A percentile compares a stretch with the other conserved stretches of the same genome.
These are phyloP conservation scores for Siphamia tubifer DNA, from an alignment of 2,113 vertebrate genomes.

Conservation along the genomic window DNA sequence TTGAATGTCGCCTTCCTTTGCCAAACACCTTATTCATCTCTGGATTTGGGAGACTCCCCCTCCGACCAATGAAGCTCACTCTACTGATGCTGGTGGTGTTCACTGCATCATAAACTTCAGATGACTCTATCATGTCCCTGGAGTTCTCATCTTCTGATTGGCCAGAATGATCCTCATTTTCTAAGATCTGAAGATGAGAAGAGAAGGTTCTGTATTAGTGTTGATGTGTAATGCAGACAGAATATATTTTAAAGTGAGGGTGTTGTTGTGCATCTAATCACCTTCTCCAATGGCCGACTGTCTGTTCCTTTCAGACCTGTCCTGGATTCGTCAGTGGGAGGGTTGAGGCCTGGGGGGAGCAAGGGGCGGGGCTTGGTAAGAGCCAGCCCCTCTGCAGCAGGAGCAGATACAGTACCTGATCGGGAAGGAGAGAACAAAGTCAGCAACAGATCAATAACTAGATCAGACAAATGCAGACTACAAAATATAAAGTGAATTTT, in stretches of 20 bases:
- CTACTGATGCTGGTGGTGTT: slow-evolving; percentile 28
- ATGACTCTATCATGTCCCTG: not conserved
- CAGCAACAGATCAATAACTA: too few relatives aligned
- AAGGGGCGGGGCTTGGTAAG: slow-evolving; percentile 62
- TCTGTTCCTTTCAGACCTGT: slow-evolving; percentile 65
- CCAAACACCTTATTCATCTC: slow-evolving; percentile 46
- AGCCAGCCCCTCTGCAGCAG: slow-evolving; percentile 29
- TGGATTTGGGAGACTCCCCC: slow-evolving; percentile 68
- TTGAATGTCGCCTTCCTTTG: slow-evolving; percentile 72
- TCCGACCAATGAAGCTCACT: slow-evolving; percentile 38
- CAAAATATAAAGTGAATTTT: too few relatives aligned
- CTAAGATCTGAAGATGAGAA: slow-evolving; percentile 68
- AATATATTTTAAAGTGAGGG: too few relatives aligned
- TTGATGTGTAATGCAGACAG: not conserved
- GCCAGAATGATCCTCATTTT: slow-evolving; percentile 73
- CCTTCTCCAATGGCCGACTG: slow-evolving; percentile 75
- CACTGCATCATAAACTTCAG: slow-evolving; percentile 57
- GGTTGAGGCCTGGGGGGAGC: slow-evolving; percentile 75
- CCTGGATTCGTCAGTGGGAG: slow-evolving; percentile 64
- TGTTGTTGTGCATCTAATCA: slow-evolving; percentile 17
- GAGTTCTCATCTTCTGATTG: slow-evolving; percentile 52
- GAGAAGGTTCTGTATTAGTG: not conserved
- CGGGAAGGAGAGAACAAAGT: not conserved
- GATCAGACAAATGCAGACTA: too few relatives aligned
- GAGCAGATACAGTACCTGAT: slow-evolving; percentile 38